phyloP scores from a whole-genome alignment of 2,113 vertebrate species.

The Zosterops lateralis region DNA sequence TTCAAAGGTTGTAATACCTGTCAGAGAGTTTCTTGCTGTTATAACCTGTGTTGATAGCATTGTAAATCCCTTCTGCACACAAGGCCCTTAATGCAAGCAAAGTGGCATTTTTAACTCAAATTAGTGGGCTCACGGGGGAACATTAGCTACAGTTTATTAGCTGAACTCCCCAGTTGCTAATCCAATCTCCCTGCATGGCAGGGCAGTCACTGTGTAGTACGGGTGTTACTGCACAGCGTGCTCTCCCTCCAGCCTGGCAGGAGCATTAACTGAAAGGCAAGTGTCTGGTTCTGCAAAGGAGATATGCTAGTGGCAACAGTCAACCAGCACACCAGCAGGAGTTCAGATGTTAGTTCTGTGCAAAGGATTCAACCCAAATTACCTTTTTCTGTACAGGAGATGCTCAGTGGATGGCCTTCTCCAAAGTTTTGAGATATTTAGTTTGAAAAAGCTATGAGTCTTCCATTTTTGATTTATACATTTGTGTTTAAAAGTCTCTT shows the following conservation, averaged over 20 bases:
- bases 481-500: background rate
- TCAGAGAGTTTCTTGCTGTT: background rate
- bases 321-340: background rate
- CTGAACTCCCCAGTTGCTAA: background rate
- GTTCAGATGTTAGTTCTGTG: background rate
- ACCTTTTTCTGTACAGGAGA: background rate
- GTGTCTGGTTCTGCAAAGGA: background rate
- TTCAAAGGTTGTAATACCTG: background rate
- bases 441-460: background rate
- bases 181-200: background rate
- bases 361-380: background rate
- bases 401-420: background rate
- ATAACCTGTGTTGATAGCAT: background rate
- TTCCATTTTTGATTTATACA: background rate
- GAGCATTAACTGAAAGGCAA: background rate
- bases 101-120: background rate
- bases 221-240: background rate
- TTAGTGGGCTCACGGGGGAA: background rate
- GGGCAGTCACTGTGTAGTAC: background rate
- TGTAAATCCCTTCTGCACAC: background rate
- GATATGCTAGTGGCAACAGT: background rate
- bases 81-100: background rate
- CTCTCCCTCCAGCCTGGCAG: background rate
- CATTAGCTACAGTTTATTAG: constrained; percentile 3
- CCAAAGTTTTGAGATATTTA: background rate